Evolutionary conservation across 2,113 vertebrate species (phyloP), one percentile per base, ranked within the genome.

Genomic region (Carollia perspicillata): DNA sequence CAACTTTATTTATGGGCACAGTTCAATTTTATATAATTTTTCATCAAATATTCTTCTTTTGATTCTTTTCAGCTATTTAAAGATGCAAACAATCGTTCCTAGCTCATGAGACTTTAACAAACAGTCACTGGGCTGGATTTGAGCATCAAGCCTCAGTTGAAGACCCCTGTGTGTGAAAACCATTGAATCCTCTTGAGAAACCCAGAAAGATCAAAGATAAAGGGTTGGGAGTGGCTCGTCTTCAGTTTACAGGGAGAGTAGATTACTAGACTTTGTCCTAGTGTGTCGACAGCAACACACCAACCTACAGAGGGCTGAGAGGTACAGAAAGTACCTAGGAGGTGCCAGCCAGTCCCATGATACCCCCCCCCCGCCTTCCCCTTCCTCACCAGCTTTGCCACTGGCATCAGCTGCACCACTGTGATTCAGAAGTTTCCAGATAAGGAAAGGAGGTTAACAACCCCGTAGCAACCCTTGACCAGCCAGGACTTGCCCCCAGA

Each of bases 281-380:
- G 47, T 28, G 10, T 22, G 8, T 60, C 40, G 28, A 79, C 42
- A 33, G 74, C 42, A 8, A 28, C 16, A 3, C 47, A 12, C 22
- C 16, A 0, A 10, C 42, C 37, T n/a, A 6, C 1, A 1, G 49
- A 84, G 55, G 1, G 3, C 4, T 14, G 79, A 42, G 37, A 3
- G 17, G 22, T 35, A 13, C 0, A 1, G n/a, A 47, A 33, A 49
- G 13, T 3, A n/a, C 30, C 1, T 0, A 51, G 71, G 40, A 37
- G 58, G 47, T 40, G 60, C 49, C 16, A 23, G n/a, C 22, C 8
- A 26, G 35, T 33, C 2, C 35, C 51, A 11, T 0, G 0, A 2
- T 8, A 11, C 23, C 47, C 68, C 55, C 68, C 55, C 18, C 6
- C 66, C 8, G 18, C 26, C 68, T 69, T 10, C 5, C 63, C 63